Evolutionary conservation across 2,113 vertebrate species (phyloP).

Genomic region (Glaucidium brasilianum): DNA sequence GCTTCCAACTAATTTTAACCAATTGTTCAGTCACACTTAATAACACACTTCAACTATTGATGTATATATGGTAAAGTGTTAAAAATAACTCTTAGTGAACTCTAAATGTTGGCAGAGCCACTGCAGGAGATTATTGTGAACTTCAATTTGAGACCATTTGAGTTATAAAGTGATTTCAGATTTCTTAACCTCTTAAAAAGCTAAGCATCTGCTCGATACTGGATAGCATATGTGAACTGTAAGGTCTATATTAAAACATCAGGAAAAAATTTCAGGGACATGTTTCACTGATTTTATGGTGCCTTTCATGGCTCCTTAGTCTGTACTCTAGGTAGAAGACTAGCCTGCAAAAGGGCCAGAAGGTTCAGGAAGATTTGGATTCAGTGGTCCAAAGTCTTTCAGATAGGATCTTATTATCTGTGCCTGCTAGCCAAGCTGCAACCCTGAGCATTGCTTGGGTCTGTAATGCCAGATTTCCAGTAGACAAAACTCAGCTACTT

Average conservation of each 20-base stretch:
- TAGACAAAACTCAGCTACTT: neutral
- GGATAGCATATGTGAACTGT: neutral
- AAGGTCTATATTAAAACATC: neutral
- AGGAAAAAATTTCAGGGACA: neutral
- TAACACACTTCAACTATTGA: neutral
- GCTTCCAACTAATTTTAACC: neutral
- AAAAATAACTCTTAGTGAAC: neutral
- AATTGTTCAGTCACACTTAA: neutral
- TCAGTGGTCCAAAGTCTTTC: neutral
- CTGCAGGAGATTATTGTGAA: neutral
- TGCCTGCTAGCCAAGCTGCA: neutral
- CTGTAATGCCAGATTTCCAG: neutral
- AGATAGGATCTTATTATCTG: neutral
- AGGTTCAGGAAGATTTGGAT: neutral
- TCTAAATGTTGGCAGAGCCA: neutral
- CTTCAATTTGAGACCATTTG: neutral
- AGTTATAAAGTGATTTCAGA: neutral
- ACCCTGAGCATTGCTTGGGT: neutral
- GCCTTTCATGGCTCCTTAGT: neutral
- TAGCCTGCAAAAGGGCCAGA: neutral
- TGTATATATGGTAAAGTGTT: neutral
- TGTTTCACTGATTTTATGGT: neutral
- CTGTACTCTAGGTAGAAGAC: neutral
- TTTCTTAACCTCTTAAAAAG: neutral
- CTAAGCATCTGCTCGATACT: neutral